Evolutionary conservation across 2,113 vertebrate species (phyloP).

Genomic region (Pygoscelis antarcticus): DNA sequence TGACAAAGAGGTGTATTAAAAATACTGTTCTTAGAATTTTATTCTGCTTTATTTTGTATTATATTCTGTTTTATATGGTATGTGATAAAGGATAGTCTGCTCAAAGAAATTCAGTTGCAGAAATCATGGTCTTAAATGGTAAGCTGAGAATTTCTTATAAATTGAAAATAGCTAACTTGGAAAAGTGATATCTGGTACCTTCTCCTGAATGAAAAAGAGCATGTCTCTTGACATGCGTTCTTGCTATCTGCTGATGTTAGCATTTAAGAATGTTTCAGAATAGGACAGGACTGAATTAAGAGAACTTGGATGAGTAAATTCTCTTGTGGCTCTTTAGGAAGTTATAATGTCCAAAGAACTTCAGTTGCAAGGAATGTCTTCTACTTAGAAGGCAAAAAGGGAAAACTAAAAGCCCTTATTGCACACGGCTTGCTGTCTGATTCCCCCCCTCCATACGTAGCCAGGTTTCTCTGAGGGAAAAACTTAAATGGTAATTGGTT

Average conservation of each 20-base stretch:
- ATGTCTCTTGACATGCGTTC: not conserved
- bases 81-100: not conserved
- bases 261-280: not conserved
- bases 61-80: not conserved
- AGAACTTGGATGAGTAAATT: conserved; percentile 16
- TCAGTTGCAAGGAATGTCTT: not conserved
- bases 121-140: not conserved
- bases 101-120: not conserved
- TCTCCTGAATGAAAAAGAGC: not conserved
- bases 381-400: not conserved
- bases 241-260: not conserved
- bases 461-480: not conserved
- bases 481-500: not conserved
- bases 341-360: not conserved
- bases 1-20: not conserved
- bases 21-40: not conserved
- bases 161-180: not conserved
- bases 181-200: not conserved
- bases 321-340: conserved; percentile 24
- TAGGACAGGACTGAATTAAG: not conserved
- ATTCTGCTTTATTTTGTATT: not conserved
- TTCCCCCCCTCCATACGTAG: not conserved
- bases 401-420: not conserved
- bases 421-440: not conserved
- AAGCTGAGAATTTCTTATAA: not conserved